Evolutionary conservation across 2,113 vertebrate species (phyloP), one percentile per base, ranked within the genome.

Genomic region (Bufo gargarizans): DNA sequence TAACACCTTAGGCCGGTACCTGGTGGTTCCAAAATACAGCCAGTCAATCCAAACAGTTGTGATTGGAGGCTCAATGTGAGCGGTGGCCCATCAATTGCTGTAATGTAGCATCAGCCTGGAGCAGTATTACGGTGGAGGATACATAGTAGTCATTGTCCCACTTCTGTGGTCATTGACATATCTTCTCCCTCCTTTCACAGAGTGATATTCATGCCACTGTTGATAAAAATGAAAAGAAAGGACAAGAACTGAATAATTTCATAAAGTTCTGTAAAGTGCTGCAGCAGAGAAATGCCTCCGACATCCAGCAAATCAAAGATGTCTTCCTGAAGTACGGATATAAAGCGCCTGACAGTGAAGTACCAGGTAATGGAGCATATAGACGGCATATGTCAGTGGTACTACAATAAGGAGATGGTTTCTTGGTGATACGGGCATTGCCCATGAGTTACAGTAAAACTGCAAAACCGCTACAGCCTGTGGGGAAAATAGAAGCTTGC

Each of bases 301-400:
- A 97, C 91, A 93, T 98, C 76, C 93, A 90, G 74, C 90, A 91
- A 88, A 91, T 99, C 89, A 95, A 71, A 91, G 95, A 91, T 53
- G 91, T 95, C 77, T 96, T 95, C 91, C 94, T 96, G 90, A 96
- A 96, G 63, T 97, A 97, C 10, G 95, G 96, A 61, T 98, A 96
- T 91, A 92, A 92, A 90, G 90, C 93, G 90, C 89, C 0, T 67
- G 89, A 56, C 78, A 84, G 92, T 72, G 90, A 89, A 47, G 84
- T 90, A 65, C 22, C 91, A 93, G 93, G 98, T 99, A 91, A 89
- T 86, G n/a, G 43, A 91, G 88, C 22, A 80, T 88, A 53, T 11
- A 12, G 0, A 45, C 8, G 4, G 33, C 3, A 72, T 16, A 45
- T 22, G 69, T 13, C 22, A 72, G 7, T 11, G 6, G 9, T 74